These are phyloP conservation scores for Mastigias papua DNA, from an alignment of 30 jellyfish, hydroid and myxozoan genomes.

Conservation along the genomic window DNA sequence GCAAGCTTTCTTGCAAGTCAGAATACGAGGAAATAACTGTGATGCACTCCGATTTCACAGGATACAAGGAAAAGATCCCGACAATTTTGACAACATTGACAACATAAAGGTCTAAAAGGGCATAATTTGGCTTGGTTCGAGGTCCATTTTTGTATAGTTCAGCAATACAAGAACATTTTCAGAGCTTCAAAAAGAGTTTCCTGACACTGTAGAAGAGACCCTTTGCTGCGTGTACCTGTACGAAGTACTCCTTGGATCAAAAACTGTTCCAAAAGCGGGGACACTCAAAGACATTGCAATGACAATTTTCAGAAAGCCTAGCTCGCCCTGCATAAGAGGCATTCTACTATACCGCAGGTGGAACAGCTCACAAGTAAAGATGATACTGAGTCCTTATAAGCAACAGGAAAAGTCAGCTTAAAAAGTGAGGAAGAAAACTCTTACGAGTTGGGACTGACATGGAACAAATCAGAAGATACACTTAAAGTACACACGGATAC, in stretches of 20 bases:
- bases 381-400: neutral
- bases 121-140: conserved; percentile 68
- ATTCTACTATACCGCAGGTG: conserved; percentile 59
- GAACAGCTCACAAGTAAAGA: conserved; percentile 19
- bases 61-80: conserved; percentile 22
- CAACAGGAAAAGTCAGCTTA: neutral
- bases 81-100: conserved; percentile 3
- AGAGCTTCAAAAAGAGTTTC: conserved; percentile 17
- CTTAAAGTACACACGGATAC: neutral
- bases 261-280: conserved; percentile 21
- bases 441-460: neutral
- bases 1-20: conserved; percentile 68
- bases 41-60: conserved; percentile 61
- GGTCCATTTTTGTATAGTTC: conserved; percentile 72
- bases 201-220: conserved; percentile 41
- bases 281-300: conserved; percentile 28
- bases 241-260: conserved; percentile 54
- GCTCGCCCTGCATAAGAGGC: conserved; percentile 72
- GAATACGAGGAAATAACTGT: conserved; percentile 39
- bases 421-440: neutral
- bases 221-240: conserved; percentile 62
- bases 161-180: conserved; percentile 51
- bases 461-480: neutral
- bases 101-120: conserved; percentile 41
- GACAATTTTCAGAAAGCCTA: conserved; percentile 16